These are phyloP conservation scores for Theretra japonica DNA, from an alignment of 2,888 invertebrate species.

Conservation along the genomic window DNA sequence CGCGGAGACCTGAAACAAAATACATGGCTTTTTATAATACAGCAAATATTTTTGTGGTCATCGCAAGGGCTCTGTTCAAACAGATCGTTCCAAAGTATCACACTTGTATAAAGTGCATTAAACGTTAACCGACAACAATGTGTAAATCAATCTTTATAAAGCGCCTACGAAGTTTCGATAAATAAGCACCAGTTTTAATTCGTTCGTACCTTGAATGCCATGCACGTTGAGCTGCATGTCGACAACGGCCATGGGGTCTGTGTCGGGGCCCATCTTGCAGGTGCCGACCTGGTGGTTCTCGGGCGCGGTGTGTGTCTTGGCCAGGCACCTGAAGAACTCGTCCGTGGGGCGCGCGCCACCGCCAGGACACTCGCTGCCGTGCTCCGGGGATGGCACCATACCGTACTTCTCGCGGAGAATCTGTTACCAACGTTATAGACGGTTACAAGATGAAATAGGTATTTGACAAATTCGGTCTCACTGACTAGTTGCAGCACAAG, in stretches of 20 bases:
- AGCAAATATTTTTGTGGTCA: no score
- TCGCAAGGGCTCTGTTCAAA: no score
- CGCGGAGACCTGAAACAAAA: constrained; percentile 75
- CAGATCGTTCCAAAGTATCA: no score
- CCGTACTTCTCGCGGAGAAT: constrained; percentile 85
- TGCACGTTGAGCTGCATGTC: constrained; percentile 87
- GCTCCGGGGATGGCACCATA: constrained; percentile 73
- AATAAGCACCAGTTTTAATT: no score
- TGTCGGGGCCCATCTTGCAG: constrained; percentile 91
- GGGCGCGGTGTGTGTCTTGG: constrained; percentile 88
- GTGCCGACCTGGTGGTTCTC: constrained; percentile 94
- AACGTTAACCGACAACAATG: no score
- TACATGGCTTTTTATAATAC: not conserved
- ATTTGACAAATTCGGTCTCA: no score
- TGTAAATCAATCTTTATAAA: no score
- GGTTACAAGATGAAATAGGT: not conserved
- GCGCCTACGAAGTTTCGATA: no score
- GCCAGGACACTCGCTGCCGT: constrained; percentile 79
- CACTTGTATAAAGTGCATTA: no score
- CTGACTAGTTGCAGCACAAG: no score
- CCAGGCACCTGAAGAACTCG: constrained; percentile 91
- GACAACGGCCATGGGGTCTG: constrained; percentile 90
- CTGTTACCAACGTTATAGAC: constrained; percentile 45
- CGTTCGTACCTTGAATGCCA: constrained; percentile 81
- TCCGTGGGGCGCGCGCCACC: constrained; percentile 82